Evolutionary conservation across 2,797 vertebrate species (phyloP), one percentile per base, ranked within the genome.

Genomic region (Tapirus indicus): DNA sequence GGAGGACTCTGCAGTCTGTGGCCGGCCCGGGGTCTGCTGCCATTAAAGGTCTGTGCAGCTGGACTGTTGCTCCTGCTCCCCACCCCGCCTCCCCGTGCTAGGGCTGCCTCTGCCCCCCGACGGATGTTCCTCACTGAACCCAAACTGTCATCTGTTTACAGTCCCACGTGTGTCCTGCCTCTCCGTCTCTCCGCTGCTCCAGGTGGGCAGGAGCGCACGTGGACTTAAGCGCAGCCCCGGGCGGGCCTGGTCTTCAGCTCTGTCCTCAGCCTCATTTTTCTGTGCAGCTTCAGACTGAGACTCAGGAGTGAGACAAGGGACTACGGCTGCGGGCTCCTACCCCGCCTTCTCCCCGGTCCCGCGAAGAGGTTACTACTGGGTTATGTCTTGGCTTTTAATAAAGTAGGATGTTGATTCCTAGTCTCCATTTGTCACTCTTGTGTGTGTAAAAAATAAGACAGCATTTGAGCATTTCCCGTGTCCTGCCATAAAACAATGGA

Each of bases 31-130:
- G 2, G 3, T 29, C 41, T 21, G 14, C 13, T 6, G 27, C 49
- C 9, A 0, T 0, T 1, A 12, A 18, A 14, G 38, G 10, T 2
- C 17, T 1, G 5, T 3, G 68, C 32, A 4, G 47, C 77, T 29
- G 56, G 21, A 11, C 16, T 10, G 18, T 23, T 2, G 4, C 49
- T 16, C 3, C 75, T 16, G 0, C 41, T 38, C 38, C 38, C 38
- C 44, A 49, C 13, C 72, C 58, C 13, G 5, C 25, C 44, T 47
- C 23, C 8, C 56, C 3, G 2, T 17, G 21, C 9, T 2, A 1
- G 47, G 21, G 11, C 20, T 10, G 35, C 52, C 69, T 21, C 3
- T 14, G 35, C 29, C 29, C 41, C 47, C 6, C 7, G 17, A 32
- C 27, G 25, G 38, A 25, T 10, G 5, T 7, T 16, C 38, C 79